Evolutionary conservation across 2,113 vertebrate genomes (phyloP), one percentile per base, ranked within the genome.

Genomic region (Ardeotis arabs): DNA sequence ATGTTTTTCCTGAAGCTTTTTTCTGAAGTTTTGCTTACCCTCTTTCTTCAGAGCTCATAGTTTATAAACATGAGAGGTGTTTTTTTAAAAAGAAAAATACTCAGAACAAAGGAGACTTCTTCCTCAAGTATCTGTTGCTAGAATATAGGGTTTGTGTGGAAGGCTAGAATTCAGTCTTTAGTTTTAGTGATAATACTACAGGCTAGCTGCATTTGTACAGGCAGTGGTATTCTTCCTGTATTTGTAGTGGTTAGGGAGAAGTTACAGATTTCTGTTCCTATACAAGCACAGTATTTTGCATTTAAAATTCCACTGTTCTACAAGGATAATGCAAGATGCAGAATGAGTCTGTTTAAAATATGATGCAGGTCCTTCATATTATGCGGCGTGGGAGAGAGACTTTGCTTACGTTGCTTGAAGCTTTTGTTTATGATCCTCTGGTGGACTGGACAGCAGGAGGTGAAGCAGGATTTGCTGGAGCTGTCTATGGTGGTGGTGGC

Each of bases 361-460:
- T 2, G 22, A 47, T 95, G 59, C 76, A 99, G 99, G 99, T 99
- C 68, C 97, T 99, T 50, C 99, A 99, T 64, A 99, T 99, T 80
- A 99, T 99, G 99, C 98, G 99, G 0, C 98, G 99, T 66, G 99
- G 99, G 75, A 98, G 99, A 94, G 99, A 99, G 97, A 99, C 99
- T 29, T 97, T 99, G 33, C 98, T 99, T 33, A 99, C 99, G 0
- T 97, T 99, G 76, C 97, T 99, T 73, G 99, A 99, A 91, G 99
- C 99, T 73, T 99, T 99, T 70, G 99, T 99, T 45, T 99, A 99
- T 75, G 99, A 99, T 87, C 99, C 99, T 0, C 98, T 99, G 97
- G 99, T 99, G 96, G 99, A 99, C 98, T 99, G 99, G 99, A 99
- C 99, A 5, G 99, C 99, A 2, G 99, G 99, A 27, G 99, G 99